Evolutionary conservation across 1,140 invertebrate genomes (phyloP).

Genomic region (Brachionus manjavacas): DNA sequence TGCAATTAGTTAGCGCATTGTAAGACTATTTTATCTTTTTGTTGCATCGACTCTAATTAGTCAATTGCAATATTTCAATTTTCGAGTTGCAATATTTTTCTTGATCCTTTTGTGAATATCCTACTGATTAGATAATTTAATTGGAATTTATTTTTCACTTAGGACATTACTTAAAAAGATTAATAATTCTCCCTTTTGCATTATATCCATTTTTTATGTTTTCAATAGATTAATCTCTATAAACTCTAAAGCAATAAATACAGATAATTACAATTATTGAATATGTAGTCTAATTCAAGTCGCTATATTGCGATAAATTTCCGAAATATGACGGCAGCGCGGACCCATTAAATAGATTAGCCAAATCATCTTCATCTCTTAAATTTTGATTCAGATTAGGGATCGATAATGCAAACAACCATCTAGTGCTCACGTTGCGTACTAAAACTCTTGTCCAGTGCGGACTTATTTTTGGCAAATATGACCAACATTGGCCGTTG

Average conservation of each 20-base stretch:
- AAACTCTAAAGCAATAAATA: slow-evolving; percentile 14
- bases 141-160: slow-evolving; percentile 25
- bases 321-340: not conserved
- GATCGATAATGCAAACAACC: not conserved
- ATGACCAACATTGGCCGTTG: not conserved
- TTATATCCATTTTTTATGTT: not conserved
- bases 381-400: not conserved
- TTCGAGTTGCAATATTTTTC: not conserved
- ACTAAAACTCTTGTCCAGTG: not conserved
- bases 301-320: not conserved
- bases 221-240: slow-evolving; percentile 24
- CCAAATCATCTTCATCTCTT: not conserved
- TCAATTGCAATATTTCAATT: slow-evolving; percentile 28
- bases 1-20: not conserved
- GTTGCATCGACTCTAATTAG: slow-evolving; percentile 12
- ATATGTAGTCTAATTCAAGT: not conserved
- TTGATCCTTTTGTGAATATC: slow-evolving; percentile 4
- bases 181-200: not conserved
- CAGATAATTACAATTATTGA: slow-evolving; percentile 21
- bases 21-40: slow-evolving; percentile 4
- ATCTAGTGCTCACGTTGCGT: not conserved
- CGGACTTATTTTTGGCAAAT: not conserved
- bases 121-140: slow-evolving; percentile 13
- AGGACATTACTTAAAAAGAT: slow-evolving; percentile 37
- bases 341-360: not conserved